These are phyloP conservation scores for Phalera bucephala DNA, from an alignment of 2,888 invertebrate genomes.

Conservation along the genomic window DNA sequence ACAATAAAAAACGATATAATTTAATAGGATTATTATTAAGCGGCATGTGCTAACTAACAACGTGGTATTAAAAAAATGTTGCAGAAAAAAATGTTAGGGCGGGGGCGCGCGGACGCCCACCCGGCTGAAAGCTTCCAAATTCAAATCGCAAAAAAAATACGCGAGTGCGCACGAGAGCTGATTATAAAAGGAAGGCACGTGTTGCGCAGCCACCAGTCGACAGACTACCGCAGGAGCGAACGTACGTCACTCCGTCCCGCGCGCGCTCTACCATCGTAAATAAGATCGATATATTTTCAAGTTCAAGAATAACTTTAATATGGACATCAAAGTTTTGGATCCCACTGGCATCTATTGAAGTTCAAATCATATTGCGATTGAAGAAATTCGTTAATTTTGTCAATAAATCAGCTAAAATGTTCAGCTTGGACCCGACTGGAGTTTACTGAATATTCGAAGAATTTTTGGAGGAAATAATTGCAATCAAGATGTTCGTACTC, in stretches of 20 bases:
- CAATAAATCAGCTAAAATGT: constrained; percentile 47
- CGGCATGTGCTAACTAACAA: constrained; percentile 48
- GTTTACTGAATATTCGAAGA: constrained; percentile 54
- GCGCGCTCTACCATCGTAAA: constrained; percentile 65
- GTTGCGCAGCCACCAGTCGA: constrained; percentile 64
- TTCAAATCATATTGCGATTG: constrained; percentile 24
- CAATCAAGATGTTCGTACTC: constrained; percentile 63
- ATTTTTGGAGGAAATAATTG: constrained; percentile 19
- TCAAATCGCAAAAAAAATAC: constrained; percentile 78
- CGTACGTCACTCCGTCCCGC: constrained; percentile 55
- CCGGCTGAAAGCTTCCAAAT: constrained; percentile 81
- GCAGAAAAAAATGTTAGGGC: constrained; percentile 58
- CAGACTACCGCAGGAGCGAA: constrained; percentile 48
- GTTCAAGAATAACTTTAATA: constrained; percentile 55
- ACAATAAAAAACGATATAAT: not conserved
- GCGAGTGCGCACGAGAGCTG: constrained; percentile 65
- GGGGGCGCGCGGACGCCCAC: constrained; percentile 69
- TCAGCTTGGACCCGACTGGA: constrained; percentile 67
- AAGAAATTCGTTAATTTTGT: constrained; percentile 16
- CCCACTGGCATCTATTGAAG: constrained; percentile 76
- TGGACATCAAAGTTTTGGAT: constrained; percentile 76
- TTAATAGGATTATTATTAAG: constrained; percentile 18
- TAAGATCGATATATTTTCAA: constrained; percentile 69
- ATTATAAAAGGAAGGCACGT: constrained; percentile 75
- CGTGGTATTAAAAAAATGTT: constrained; percentile 53